Percentiles rank a stretch among this genome's conserved stretches.
Evolutionary conservation across 1,140 invertebrate species (phyloP).

Genomic region (Capitella teleta): DNA sequence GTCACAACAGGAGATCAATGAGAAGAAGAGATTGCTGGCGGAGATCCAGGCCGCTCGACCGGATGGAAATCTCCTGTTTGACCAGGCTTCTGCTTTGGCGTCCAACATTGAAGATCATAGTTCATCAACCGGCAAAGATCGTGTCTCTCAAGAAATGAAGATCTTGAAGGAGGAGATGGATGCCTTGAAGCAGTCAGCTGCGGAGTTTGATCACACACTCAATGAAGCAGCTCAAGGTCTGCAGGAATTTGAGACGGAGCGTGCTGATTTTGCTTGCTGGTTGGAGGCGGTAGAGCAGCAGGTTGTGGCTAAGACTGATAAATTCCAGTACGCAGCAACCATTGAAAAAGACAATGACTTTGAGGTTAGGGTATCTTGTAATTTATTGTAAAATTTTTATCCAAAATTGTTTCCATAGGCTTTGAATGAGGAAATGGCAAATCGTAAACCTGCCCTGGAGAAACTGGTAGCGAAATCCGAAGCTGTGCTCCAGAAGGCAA

Average conservation of each 20-base stretch:
- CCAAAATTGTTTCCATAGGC: neutral
- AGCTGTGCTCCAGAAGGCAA: slow-evolving; percentile 34
- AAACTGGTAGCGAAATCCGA: slow-evolving; percentile 81
- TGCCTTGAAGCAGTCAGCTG: slow-evolving; percentile 22
- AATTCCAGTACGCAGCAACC: neutral
- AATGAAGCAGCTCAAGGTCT: slow-evolving; percentile 85
- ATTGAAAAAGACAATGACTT: neutral
- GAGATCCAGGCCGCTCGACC: too few species aligned
- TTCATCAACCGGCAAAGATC: slow-evolving; percentile 25
- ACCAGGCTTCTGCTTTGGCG: slow-evolving; percentile 21
- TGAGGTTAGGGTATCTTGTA: neutral
- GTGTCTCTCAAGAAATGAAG: slow-evolving; percentile 28
- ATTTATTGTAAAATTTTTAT: too few species aligned
- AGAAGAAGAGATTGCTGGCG: too few species aligned
- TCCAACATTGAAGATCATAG: slow-evolving; percentile 23
- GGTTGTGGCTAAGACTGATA: neutral
- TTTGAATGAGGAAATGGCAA: neutral
- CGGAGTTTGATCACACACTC: slow-evolving; percentile 57
- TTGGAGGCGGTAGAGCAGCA: slow-evolving; percentile 49
- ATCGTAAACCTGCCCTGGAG: slow-evolving; percentile 51
- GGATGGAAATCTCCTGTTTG: too few species aligned
- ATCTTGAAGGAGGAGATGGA: slow-evolving; percentile 25
- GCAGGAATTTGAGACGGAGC: slow-evolving; percentile 90
- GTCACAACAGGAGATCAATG: slow-evolving; percentile 62
- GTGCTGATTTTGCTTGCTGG: slow-evolving; percentile 77